phyloP scores from a whole-genome alignment of 2,888 invertebrate species.

The Eurytoma adleriae region DNA sequence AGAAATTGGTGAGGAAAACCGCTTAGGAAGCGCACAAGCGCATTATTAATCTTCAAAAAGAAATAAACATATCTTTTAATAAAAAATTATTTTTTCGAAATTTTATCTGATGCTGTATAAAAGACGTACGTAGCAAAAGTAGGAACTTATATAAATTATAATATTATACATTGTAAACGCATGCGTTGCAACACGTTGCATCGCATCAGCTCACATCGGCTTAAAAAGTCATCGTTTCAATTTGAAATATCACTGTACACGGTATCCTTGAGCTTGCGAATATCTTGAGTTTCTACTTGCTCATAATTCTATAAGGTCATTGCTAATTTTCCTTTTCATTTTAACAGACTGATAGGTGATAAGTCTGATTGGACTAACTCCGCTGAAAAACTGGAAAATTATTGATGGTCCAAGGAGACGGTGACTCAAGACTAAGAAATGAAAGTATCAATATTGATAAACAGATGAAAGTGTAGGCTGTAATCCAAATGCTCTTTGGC shows the following conservation, averaged over 20 bases:
- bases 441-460: slow-evolving; percentile 36
- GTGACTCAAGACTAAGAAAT: slow-evolving; percentile 40
- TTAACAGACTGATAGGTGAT: neutral
- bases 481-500: slow-evolving; percentile 13
- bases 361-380: neutral
- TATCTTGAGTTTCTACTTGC: neutral
- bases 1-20: too few relatives aligned
- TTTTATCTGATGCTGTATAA: too few relatives aligned
- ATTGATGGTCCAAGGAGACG: slow-evolving; percentile 30
- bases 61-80: too few relatives aligned
- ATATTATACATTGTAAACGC: too few relatives aligned
- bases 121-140: too few relatives aligned
- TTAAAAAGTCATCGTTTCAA: slow-evolving; percentile 14
- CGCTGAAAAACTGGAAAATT: neutral
- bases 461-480: slow-evolving; percentile 14
- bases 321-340: neutral
- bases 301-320: neutral
- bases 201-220: too few relatives aligned
- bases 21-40: too few relatives aligned
- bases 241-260: neutral
- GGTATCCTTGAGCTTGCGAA: slow-evolving; percentile 30
- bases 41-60: too few relatives aligned
- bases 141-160: too few relatives aligned
- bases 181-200: too few relatives aligned
- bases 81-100: too few relatives aligned